Evolutionary conservation across 2,113 vertebrate genomes (phyloP), one percentile per base, ranked within the genome.

Genomic region (Pyrgilauda ruficollis): DNA sequence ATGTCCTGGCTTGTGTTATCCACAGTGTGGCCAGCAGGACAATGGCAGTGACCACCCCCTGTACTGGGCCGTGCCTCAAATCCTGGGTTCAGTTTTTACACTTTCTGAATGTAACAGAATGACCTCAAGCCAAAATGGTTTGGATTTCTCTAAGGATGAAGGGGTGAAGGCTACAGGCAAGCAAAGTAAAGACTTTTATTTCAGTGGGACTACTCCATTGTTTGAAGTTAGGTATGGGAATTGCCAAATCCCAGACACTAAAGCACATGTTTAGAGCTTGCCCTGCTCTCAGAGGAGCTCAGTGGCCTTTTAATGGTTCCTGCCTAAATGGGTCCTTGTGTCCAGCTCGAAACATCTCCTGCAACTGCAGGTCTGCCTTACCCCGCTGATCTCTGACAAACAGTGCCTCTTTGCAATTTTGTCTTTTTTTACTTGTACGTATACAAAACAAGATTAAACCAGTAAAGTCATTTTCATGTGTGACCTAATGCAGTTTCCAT

Each of bases 401-500:
- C 2, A 1, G 3, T 41, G 9, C 1, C 0, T 35, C 13, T 74
- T 58, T 43, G n/a, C 18, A 28, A 3, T 27, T 68, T 27, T 26
- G 11, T 41, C 59, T 13, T 22, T 20, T 67, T 37, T 50, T 30
- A 8, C 22, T 6, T 5, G 28, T 91, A 49, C 44, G 82, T 82
- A 89, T 50, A 17, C 13, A 88, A 86, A 84, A 33, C 67, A 81
- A 78, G 93, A 92, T 79, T 28, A 85, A 95, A 90, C 13, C 49
- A 30, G 31, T 43, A 31, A 78, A 93, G 93, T 79, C 8, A 35
- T 84, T 92, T 92, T 89, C 69, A 27, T 26, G 56, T 73, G 83
- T 92, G 89, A 95, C 91, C 81, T 81, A 76, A 52, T 93, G 52
- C 59, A 12, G 81, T 81, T 96, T 75, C 88, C 53, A 39, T 10